These are phyloP conservation scores for Raja brachyura DNA, from an alignment of 2,113 vertebrate genomes.

Conservation along the genomic window DNA sequence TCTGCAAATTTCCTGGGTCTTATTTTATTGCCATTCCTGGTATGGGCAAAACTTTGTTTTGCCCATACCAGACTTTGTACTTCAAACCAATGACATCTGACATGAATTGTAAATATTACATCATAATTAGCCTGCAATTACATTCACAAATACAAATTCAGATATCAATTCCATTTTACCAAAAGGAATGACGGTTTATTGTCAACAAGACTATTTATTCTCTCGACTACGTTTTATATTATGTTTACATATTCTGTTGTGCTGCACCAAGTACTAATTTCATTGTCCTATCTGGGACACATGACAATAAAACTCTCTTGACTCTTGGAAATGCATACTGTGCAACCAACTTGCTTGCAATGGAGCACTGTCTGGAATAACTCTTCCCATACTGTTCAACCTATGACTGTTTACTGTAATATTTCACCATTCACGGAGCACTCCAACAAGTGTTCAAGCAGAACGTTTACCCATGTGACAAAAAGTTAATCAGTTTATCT, in stretches of 20 bases:
- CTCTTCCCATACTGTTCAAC: background rate
- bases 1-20: slow-evolving; percentile 47
- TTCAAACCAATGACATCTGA: background rate
- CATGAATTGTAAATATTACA: background rate
- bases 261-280: too few relatives aligned
- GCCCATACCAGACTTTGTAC: slow-evolving; percentile 40
- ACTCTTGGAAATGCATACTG: background rate
- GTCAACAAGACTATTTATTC: background rate
- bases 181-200: background rate
- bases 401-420: background rate
- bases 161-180: background rate
- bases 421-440: background rate
- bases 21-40: slow-evolving; percentile 47
- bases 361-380: background rate
- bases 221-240: too few relatives aligned
- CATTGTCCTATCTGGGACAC: too few relatives aligned
- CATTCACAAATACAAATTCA: background rate
- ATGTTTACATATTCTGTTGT: too few relatives aligned
- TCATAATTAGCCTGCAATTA: background rate
- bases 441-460: background rate
- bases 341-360: background rate
- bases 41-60: slow-evolving; percentile 45
- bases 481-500: background rate
- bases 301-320: too few relatives aligned
- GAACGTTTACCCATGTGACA: background rate